These are phyloP conservation scores for Cichladusa arquata DNA, from an alignment of 2,113 vertebrate species.

Conservation along the genomic window DNA sequence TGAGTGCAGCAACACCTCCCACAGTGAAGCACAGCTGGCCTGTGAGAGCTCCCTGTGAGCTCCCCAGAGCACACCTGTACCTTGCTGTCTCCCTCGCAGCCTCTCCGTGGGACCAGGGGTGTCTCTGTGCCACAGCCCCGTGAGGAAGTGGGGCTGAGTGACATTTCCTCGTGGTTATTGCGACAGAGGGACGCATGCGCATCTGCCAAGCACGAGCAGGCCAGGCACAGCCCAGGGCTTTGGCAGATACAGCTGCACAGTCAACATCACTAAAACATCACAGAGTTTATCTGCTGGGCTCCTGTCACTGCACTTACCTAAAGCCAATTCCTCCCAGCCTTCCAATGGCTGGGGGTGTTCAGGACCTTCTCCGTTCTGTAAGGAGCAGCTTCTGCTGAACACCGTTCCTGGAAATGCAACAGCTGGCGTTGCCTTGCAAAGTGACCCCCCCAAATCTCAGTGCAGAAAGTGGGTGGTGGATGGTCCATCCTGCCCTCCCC, in stretches of 20 bases:
- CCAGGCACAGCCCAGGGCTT: not conserved
- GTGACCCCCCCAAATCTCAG: not conserved
- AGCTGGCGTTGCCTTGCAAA: not conserved
- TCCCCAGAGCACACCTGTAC: not conserved
- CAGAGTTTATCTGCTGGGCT: not conserved
- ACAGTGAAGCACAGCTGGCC: not conserved
- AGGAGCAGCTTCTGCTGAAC: not conserved
- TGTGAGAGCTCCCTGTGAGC: not conserved
- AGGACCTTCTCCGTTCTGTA: not conserved
- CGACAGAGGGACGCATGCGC: not conserved
- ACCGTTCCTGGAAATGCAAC: not conserved
- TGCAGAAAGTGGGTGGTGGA: not conserved
- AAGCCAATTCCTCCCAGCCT: not conserved
- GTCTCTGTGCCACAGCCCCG: not conserved
- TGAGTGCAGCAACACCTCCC: accelerated
- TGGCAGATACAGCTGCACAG: not conserved
- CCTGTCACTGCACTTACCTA: accelerated
- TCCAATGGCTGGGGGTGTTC: not conserved
- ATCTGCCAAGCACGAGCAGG: not conserved
- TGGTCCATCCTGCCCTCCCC: accelerated
- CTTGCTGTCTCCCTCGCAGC: accelerated
- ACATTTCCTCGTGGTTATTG: not conserved
- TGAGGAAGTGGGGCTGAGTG: accelerated
- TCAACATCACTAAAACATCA: not conserved
- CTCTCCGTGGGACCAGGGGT: accelerated